Base-by-base conservation (phyloP, 2,113 vertebrate genomes). In the Bos indicus region DNA sequence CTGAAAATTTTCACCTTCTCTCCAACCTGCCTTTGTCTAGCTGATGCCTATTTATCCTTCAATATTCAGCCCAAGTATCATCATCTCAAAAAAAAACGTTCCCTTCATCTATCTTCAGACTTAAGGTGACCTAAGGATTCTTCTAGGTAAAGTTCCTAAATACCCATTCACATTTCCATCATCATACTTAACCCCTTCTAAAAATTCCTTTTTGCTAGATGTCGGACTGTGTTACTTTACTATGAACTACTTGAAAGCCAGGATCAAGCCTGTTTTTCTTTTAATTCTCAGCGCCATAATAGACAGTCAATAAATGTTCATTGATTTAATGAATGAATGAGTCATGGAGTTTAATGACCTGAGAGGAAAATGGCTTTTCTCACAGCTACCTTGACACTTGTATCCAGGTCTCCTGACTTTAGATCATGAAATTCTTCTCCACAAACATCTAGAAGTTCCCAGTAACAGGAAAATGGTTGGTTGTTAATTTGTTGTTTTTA, bases 11-110 rank as follows among this genome's bases (percentile, higher is more conserved):
- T 93, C 19, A 33, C n/a, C 28, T 81, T 43, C 64, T 88, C 8
- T 15, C 64, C n/a, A 59, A 26, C 5, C 43, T 93, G 12, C 33
- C n/a, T 92, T 48, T 95, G 43, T 48, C 46, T 48, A 23, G 36
- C n/a, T 85, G 88, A 91, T 86, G 28, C 56, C 85, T 96, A 90
- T 26, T 85, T 60, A 96, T 23, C 67, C 64, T 86, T 94, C 71
- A 10, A 10, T 40, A 91, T 71, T 88, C 60, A 92, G 59, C 26
- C 64, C 19, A 82, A 10, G 62, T 64, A 86, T 43, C 77, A 92
- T 48, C 40, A 90, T 64, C 83, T 91, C 82, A 78, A 78, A 88
- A 67, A 67, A 86, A 97, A 93, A 94, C 1, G 7, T 85, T n/a
- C 15, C 26, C n/a, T 94, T 71, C 17, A 56, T 48, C 52, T 25